These are phyloP conservation scores for Cotesia vestalis DNA, from an alignment of 1,140 invertebrate genomes.

Conservation along the genomic window DNA sequence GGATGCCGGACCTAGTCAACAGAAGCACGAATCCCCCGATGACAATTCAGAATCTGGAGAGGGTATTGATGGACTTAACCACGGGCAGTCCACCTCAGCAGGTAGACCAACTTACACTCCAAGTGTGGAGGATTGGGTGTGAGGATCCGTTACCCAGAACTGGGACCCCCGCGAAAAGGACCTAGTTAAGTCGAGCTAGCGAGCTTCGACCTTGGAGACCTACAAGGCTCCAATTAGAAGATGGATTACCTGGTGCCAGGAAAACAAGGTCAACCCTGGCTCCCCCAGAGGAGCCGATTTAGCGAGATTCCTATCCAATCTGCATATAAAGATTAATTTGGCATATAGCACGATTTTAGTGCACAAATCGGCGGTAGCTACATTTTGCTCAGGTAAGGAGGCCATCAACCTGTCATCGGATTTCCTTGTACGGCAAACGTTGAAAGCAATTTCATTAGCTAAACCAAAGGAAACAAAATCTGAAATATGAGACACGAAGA, in stretches of 20 bases:
- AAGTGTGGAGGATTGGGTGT: conserved; percentile 41
- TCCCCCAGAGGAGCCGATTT: too few relatives aligned
- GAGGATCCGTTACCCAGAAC: conserved; percentile 7
- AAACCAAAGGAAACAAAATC: conserved; percentile 21
- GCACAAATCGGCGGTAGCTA: too few relatives aligned
- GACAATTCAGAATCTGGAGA: not conserved
- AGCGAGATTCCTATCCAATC: too few relatives aligned
- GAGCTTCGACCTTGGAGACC: conserved; percentile 18
- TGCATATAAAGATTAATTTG: too few relatives aligned
- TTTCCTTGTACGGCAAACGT: conserved; percentile 31
- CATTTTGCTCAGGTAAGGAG: conserved; percentile 41
- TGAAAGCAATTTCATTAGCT: conserved; percentile 31
- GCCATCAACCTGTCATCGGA: not conserved
- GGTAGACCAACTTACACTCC: conserved; percentile 32
- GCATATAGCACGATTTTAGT: too few relatives aligned
- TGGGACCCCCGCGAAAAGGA: conserved; percentile 26
- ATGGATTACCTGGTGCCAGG: conserved; percentile 52
- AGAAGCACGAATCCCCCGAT: not conserved
- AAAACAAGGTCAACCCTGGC: conserved; percentile 7
- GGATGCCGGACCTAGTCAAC: conserved; percentile 10
- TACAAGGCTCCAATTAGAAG: conserved; percentile 23
- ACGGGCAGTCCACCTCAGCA: conserved; percentile 1
- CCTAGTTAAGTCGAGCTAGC: conserved; percentile 24
- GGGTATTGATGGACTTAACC: conserved; percentile 25
- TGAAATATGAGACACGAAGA: conserved; percentile 34